A percentile compares a stretch with the other conserved stretches of the same genome.
phyloP scores from a whole-genome alignment of 2,797 vertebrate genomes.

The Hozukius guyotensis region DNA sequence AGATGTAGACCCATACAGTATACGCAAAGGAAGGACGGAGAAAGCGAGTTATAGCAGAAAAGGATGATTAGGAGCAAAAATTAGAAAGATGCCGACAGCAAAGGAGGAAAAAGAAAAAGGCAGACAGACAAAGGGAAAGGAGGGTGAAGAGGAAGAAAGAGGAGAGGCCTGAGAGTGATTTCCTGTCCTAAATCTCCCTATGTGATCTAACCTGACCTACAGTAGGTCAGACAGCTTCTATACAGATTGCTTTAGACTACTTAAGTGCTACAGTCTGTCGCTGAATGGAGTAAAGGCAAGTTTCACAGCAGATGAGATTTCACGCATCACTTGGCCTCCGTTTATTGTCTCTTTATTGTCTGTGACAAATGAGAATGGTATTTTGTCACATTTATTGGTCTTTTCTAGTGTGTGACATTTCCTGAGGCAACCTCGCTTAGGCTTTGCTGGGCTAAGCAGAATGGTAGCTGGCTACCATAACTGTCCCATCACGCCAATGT shows the following conservation, averaged over 20 bases:
- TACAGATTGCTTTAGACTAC: background rate
- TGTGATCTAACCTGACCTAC: slow-evolving; percentile 41
- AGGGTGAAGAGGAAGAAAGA: slow-evolving; percentile 23
- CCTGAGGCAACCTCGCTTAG: background rate
- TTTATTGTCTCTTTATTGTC: background rate
- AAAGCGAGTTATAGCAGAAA: background rate
- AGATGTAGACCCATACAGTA: slow-evolving; percentile 69
- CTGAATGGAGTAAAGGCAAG: background rate
- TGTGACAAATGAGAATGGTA: background rate
- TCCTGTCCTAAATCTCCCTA: slow-evolving; percentile 59
- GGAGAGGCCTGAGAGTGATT: slow-evolving; percentile 41
- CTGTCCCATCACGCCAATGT: background rate
- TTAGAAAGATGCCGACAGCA: slow-evolving; percentile 26
- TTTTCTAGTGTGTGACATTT: background rate
- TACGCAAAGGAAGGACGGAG: slow-evolving; percentile 11
- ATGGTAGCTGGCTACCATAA: background rate
- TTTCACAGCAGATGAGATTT: slow-evolving; percentile 12
- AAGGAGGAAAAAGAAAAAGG: slow-evolving; percentile 1
- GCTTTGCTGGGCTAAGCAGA: background rate
- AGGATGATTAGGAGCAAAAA: slow-evolving; percentile 21
- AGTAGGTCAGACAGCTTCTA: slow-evolving; percentile 31
- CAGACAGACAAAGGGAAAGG: slow-evolving; percentile 31
- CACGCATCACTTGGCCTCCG: background rate
- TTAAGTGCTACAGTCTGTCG: background rate
- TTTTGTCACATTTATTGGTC: background rate